Percentiles rank a stretch among this genome's conserved stretches.
phyloP scores from a whole-genome alignment of 2,888 invertebrate genomes.

The Panorpa germanica region DNA sequence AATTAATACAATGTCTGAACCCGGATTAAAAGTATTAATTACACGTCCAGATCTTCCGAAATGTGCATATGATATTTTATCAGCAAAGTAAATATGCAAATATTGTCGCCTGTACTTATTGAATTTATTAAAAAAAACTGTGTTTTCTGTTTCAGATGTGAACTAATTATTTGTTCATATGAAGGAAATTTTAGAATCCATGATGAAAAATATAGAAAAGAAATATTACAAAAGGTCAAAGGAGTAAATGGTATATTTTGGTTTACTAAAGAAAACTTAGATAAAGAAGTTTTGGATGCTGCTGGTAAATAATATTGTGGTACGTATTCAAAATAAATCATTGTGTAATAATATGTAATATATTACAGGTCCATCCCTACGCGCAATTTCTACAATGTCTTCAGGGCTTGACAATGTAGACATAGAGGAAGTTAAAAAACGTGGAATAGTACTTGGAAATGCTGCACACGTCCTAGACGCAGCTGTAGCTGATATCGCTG shows the following conservation, averaged over 20 bases:
- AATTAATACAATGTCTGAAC: no score
- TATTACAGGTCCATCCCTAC: slow-evolving; percentile 46
- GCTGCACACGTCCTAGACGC: slow-evolving; percentile 48
- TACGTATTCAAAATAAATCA: no score
- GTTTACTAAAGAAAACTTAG: neutral
- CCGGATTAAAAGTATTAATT: slow-evolving; percentile 44
- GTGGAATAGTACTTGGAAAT: slow-evolving; percentile 48
- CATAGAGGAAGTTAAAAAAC: slow-evolving; percentile 36
- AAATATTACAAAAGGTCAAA: neutral
- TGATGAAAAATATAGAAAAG: neutral
- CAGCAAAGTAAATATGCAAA: slow-evolving; percentile 45
- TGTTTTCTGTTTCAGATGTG: no score
- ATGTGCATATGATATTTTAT: slow-evolving; percentile 40
- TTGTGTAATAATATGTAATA: no score
- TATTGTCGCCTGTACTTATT: no score
- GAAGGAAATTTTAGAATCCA: no score
- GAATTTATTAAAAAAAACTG: no score
- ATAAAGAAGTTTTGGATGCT: neutral
- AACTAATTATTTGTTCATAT: no score
- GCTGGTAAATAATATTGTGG: no score
- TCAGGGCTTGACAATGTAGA: slow-evolving; percentile 69
- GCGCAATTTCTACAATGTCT: slow-evolving; percentile 55
- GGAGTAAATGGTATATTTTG: neutral
- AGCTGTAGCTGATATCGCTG: slow-evolving; percentile 57
- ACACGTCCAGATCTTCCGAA: slow-evolving; percentile 49